Conservation (phyloP, 1,140 invertebrate genomes). For the Drosophila sechellia region DNA sequence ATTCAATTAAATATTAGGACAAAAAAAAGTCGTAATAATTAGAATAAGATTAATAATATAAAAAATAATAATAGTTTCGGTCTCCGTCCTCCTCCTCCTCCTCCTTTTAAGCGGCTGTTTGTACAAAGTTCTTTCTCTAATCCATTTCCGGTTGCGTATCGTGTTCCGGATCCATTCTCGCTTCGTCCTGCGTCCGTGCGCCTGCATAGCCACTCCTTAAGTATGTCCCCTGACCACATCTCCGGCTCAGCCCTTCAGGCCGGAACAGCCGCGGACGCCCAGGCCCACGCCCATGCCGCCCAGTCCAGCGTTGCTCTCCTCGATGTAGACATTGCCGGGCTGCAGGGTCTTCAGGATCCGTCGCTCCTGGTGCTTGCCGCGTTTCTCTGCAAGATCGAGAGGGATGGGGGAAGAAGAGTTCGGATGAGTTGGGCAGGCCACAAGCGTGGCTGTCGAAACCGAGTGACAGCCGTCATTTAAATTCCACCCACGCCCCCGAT, state of each 20-base stretch:
- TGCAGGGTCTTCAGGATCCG: slow-evolving; percentile 71
- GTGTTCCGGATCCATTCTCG: too few relatives aligned
- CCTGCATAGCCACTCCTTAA: slow-evolving; percentile 37
- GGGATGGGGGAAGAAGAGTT: background rate
- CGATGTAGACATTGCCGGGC: slow-evolving; percentile 81
- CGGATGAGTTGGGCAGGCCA: background rate
- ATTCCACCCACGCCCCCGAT: background rate
- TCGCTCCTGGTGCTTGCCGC: slow-evolving; percentile 76
- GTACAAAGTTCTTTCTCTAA: slow-evolving; percentile 21
- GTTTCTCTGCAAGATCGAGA: slow-evolving; percentile 52
- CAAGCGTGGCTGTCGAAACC: slow-evolving; percentile 4
- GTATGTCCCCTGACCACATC: slow-evolving; percentile 13
- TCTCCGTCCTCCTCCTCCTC: background rate
- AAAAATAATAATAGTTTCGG: slow-evolving; percentile 49
- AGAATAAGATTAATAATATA: slow-evolving; percentile 47
- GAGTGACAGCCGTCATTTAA: slow-evolving; percentile 1
- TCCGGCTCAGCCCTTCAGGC: slow-evolving; percentile 49
- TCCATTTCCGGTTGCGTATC: background rate
- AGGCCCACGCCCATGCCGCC: slow-evolving; percentile 22
- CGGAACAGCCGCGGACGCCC: slow-evolving; percentile 22
- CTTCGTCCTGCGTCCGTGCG: background rate
- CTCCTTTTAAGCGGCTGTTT: slow-evolving; percentile 33
- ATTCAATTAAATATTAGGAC: slow-evolving; percentile 71
- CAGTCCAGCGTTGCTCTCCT: slow-evolving; percentile 66
- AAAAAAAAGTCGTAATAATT: slow-evolving; percentile 54